Conservation (phyloP, 2,888 invertebrate genomes). For the Thumatha senex region DNA sequence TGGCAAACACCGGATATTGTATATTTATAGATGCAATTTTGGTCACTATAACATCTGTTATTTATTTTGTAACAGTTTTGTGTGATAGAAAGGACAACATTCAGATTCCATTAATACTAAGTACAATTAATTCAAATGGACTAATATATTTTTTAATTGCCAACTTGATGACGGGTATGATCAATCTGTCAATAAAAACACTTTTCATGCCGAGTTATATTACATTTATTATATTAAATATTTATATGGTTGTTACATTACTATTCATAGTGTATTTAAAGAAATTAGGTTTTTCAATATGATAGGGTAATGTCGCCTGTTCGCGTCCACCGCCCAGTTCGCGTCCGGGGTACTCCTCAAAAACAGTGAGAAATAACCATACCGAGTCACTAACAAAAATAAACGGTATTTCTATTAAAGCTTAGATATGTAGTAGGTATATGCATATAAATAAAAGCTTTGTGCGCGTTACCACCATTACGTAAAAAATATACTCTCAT, state of each 20-base stretch:
- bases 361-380: no score
- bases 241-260: slow-evolving; percentile 80
- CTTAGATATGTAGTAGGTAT: no score
- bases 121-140: slow-evolving; percentile 91
- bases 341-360: no score
- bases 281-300: slow-evolving; percentile 71
- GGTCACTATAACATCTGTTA: slow-evolving; percentile 60
- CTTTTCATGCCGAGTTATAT: slow-evolving; percentile 61
- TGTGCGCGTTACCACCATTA: no score
- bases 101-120: slow-evolving; percentile 82
- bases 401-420: no score
- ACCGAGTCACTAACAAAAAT: no score
- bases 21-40: slow-evolving; percentile 88
- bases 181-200: slow-evolving; percentile 89
- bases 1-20: slow-evolving; percentile 93
- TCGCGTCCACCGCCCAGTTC: no score
- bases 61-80: slow-evolving; percentile 67
- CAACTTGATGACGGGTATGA: slow-evolving; percentile 92
- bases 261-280: slow-evolving; percentile 60
- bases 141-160: slow-evolving; percentile 92
- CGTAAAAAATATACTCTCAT: slow-evolving; percentile 15
- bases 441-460: no score
- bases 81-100: slow-evolving; percentile 55
- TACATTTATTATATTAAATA: slow-evolving; percentile 80
- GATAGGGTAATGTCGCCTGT: no score